Evolutionary conservation across 1,140 invertebrate species (phyloP), one percentile per base, ranked within the genome.

Genomic region (Drosophila kanapiae): DNA sequence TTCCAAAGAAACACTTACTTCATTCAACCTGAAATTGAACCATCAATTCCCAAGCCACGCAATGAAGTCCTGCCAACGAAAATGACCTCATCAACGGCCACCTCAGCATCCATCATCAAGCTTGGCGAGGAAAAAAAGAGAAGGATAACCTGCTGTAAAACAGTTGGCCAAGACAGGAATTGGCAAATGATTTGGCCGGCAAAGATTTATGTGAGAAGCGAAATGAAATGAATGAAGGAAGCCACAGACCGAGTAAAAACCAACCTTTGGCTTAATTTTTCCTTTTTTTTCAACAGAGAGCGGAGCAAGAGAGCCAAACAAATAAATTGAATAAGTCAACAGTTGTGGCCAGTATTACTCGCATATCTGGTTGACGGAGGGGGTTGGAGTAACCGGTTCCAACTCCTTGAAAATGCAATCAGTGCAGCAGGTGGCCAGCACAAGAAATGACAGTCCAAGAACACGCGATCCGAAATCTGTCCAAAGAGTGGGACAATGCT

Each of bases 271-370:
- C 18, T 56, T 38, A 56, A 56, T 38, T 56, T 53, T 56, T 38
- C 35, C 53, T n/a, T 13, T 27, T 27, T 54, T 76, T 71, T 76
- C 6, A 11, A 38, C 2, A 37, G 35, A 67, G 42, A 61, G 0
- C 14, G 2, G 2, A 16, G 14, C 33, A 18, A n/a, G 3, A 59
- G 31, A 27, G 43, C 47, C 57, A 64, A 40, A 54, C 62, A 70
- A 78, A 76, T 82, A 71, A 86, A 80, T 75, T 82, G 53, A 88
- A 87, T 78, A 83, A 80, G 77, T 87, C 72, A 83, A 60, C 74
- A 82, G 65, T 67, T 49, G 33, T 79, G 42, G 56, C 47, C 65
- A 43, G 37, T 68, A 68, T 47, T 64, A 70, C 70, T 75, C 37
- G 37, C 37, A 42, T 23, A 23, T 23, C 23, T 23, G 23, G 23